Conservation (phyloP, 2,797 vertebrate genomes). For the Lagodon rhomboides region DNA sequence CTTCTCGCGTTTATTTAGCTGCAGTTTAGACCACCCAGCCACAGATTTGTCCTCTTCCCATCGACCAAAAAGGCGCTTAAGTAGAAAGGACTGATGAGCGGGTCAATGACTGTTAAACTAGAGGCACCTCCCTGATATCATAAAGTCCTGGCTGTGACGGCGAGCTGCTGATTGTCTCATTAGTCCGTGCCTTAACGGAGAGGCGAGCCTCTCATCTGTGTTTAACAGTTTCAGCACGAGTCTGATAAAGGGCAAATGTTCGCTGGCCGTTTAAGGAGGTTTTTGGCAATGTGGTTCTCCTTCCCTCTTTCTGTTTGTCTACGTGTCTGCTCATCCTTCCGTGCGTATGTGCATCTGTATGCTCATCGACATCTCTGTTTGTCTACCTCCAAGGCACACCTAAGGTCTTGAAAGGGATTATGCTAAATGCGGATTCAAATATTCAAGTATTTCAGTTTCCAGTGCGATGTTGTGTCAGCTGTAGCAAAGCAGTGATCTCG, state of each 20-base stretch:
- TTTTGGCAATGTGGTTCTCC: neutral
- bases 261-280: constrained; percentile 20
- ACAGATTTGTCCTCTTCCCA: constrained; percentile 8
- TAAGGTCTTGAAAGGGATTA: neutral
- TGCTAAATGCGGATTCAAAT: constrained; percentile 4
- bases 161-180: constrained; percentile 57
- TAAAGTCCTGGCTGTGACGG: constrained; percentile 47
- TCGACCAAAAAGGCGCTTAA: constrained; percentile 21
- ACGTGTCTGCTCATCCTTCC: neutral
- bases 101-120: constrained; percentile 57
- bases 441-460: constrained; percentile 17
- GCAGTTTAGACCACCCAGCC: constrained; percentile 2
- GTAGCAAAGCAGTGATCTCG: neutral
- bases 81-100: constrained; percentile 42
- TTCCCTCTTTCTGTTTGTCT: too few relatives aligned
- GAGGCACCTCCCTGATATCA: constrained; percentile 50
- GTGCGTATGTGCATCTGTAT: neutral
- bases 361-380: neutral
- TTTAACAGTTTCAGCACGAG: constrained; percentile 37
- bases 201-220: constrained; percentile 20
- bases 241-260: constrained; percentile 36
- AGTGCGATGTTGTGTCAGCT: constrained; percentile 1
- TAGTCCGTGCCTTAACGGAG: constrained; percentile 31
- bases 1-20: constrained; percentile 6
- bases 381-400: neutral